phyloP scores from a whole-genome alignment of 2,888 invertebrate species.

The Nomada fucata region DNA sequence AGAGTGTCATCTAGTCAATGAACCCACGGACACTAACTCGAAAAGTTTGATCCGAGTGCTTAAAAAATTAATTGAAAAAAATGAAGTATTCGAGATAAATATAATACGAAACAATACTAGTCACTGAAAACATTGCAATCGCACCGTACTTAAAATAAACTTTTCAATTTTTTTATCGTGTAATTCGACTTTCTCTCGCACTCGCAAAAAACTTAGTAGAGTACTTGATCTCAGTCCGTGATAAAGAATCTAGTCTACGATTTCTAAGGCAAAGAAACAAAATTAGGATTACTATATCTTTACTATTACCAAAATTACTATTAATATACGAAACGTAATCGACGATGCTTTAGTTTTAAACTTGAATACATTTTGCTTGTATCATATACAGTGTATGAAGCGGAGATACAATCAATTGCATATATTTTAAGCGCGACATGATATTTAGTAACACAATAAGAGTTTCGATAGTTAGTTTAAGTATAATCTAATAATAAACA shows the following conservation, averaged over 20 bases:
- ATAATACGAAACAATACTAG: neutral
- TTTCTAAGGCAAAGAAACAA: neutral
- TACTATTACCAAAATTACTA: neutral
- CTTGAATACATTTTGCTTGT: neutral
- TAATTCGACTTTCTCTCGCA: conserved; percentile 6
- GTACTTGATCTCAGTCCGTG: conserved; percentile 73
- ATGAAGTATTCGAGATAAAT: neutral
- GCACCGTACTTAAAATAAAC: neutral
- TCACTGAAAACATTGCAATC: neutral
- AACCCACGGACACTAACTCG: conserved; percentile 75
- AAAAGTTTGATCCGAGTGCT: conserved; percentile 66
- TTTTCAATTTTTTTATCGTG: neutral
- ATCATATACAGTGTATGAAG: neutral
- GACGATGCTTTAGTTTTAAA: neutral
- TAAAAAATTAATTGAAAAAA: neutral
- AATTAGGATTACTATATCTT: neutral
- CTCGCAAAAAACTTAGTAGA: conserved; percentile 60
- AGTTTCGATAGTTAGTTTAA: conserved; percentile 19
- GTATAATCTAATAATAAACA: neutral
- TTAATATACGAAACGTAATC: neutral
- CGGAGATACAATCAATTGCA: neutral
- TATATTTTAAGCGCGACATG: conserved; percentile 7
- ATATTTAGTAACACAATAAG: neutral
- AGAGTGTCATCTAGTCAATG: conserved; percentile 79
- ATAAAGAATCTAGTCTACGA: conserved; percentile 57